Conservation (phyloP, 2,888 invertebrate genomes). For the Synergus gifuensis region DNA sequence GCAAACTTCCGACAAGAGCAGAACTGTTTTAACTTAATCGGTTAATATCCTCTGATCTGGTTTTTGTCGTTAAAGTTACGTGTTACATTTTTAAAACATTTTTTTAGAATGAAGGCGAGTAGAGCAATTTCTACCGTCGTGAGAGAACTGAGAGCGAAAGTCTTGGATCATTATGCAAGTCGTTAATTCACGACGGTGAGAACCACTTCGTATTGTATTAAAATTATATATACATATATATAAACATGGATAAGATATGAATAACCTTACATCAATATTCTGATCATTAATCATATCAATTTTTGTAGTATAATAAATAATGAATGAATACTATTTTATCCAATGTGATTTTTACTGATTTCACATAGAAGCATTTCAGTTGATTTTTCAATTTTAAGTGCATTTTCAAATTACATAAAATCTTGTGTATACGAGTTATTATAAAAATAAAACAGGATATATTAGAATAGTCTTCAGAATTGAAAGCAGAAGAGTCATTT, state of each 20-base stretch:
- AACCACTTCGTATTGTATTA: not conserved
- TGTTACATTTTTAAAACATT: not conserved
- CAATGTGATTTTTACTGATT: too few relatives aligned
- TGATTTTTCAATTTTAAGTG: not conserved
- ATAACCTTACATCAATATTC: not conserved
- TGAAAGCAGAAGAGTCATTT: not conserved
- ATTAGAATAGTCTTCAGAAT: not conserved
- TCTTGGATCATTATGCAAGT: conserved; percentile 47
- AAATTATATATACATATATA: not conserved
- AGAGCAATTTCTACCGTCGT: not conserved
- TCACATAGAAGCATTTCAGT: too few relatives aligned
- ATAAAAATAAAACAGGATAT: not conserved
- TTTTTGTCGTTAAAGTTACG: not conserved
- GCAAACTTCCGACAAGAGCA: not conserved
- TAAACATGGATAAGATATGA: not conserved
- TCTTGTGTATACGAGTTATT: not conserved
- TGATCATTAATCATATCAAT: not conserved
- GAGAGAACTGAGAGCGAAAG: conserved; percentile 50
- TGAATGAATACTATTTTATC: too few relatives aligned
- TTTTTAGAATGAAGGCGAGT: not conserved
- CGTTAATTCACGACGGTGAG: conserved; percentile 46
- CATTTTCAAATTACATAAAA: not conserved
- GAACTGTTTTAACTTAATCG: not conserved
- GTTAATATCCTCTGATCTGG: not conserved
- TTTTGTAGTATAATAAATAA: not conserved